phyloP scores from a whole-genome alignment of 2,888 invertebrate genomes.

The Scaptomyza polygonia region DNA sequence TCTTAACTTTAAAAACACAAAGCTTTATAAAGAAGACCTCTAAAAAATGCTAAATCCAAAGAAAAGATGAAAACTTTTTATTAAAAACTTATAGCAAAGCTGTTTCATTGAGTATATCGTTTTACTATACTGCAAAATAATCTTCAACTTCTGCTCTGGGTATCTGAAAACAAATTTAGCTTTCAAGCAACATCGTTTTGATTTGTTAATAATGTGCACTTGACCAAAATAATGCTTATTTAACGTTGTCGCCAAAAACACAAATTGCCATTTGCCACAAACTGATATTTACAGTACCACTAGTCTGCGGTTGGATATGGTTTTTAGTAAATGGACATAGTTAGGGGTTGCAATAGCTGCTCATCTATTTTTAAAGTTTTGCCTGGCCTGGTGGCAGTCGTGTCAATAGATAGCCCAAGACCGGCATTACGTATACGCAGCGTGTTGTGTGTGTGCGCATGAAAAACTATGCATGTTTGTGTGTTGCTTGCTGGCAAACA shows the following conservation, averaged over 20 bases:
- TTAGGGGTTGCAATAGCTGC: conserved; percentile 4
- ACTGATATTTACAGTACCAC: conserved; percentile 24
- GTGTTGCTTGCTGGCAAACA: conserved; percentile 31
- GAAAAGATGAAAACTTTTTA: too few species aligned
- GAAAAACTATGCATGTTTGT: conserved; percentile 17
- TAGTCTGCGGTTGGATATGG: conserved; percentile 27
- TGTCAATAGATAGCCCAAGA: conserved; percentile 53
- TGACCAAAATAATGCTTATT: conserved; percentile 17
- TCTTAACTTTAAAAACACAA: too few species aligned
- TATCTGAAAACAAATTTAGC: background rate
- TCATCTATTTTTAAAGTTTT: conserved; percentile 50
- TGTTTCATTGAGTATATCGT: too few species aligned
- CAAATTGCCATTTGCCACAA: conserved; percentile 39
- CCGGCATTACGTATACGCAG: conserved; percentile 48
- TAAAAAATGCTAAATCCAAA: too few species aligned
- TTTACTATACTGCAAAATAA: background rate
- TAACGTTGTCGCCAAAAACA: conserved; percentile 23
- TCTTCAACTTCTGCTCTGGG: background rate
- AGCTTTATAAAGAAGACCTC: too few species aligned
- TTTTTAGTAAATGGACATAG: conserved; percentile 4
- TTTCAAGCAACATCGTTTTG: background rate
- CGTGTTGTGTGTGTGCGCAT: conserved; percentile 20
- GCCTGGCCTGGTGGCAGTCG: conserved; percentile 11
- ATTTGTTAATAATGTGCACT: conserved; percentile 42
- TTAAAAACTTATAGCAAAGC: too few species aligned